phyloP scores from a whole-genome alignment of 2,113 vertebrate genomes.

The Astatoreochromis straeleni region DNA sequence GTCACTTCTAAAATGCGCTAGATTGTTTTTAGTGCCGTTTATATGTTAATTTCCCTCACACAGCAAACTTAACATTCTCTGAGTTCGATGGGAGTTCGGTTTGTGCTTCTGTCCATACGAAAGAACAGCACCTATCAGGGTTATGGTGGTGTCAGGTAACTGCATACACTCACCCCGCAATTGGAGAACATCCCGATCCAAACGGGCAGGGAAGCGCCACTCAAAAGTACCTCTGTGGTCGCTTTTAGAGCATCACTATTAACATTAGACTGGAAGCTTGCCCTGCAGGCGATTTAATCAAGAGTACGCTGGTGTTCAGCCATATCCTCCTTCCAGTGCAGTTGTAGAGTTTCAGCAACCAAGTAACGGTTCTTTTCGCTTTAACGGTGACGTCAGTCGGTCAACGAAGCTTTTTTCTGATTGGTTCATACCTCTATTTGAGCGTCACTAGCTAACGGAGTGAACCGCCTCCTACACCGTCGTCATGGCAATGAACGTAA shows the following conservation, averaged over 20 bases:
- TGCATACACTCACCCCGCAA: slow-evolving; percentile 65
- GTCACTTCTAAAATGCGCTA: background rate
- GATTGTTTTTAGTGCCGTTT: background rate
- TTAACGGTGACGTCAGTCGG: slow-evolving; percentile 71
- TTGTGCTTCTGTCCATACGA: background rate
- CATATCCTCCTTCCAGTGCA: slow-evolving; percentile 1
- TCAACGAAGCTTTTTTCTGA: background rate
- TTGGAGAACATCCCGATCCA: slow-evolving; percentile 41
- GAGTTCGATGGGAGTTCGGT: background rate
- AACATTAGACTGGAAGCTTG: background rate
- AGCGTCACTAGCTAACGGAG: slow-evolving; percentile 25
- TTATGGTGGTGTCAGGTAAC: background rate
- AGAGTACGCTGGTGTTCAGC: background rate
- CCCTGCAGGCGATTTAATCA: background rate
- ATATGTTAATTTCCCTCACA: background rate
- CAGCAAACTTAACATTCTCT: background rate
- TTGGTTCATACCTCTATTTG: slow-evolving; percentile 39
- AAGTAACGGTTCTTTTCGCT: slow-evolving; percentile 64
- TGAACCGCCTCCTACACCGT: slow-evolving; percentile 43
- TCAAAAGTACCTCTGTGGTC: background rate
- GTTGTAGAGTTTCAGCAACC: slow-evolving; percentile 38
- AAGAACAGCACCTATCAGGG: background rate
- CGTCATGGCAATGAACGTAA: slow-evolving; percentile 66
- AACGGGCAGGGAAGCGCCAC: slow-evolving; percentile 13
- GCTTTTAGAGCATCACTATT: background rate